Conservation (phyloP, 1,140 invertebrate genomes). For the Drosophila pectinifera region DNA sequence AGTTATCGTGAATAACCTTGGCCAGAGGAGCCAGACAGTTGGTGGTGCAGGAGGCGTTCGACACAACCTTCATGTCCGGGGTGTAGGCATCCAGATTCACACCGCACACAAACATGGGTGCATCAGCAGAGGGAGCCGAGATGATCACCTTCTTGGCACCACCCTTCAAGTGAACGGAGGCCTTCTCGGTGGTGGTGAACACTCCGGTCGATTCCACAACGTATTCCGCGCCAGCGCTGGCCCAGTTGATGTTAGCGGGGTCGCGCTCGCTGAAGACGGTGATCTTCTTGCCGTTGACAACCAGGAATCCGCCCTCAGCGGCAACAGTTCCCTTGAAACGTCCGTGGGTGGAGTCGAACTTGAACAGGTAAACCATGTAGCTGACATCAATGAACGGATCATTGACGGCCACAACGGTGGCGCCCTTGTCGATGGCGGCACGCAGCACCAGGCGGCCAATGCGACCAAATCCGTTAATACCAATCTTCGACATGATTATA, state of each 20-base stretch:
- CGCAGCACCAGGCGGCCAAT: constrained; percentile 98
- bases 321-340: constrained; percentile 93
- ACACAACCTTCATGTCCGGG: constrained; percentile 93
- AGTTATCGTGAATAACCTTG: constrained; percentile 98
- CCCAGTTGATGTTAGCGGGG: constrained; percentile 96
- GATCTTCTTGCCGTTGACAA: constrained; percentile 96
- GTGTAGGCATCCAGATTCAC: constrained; percentile 97
- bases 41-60: constrained; percentile 99
- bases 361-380: constrained; percentile 99
- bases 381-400: constrained; percentile 97
- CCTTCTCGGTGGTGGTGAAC: constrained; percentile 98
- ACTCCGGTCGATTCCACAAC: constrained; percentile 99
- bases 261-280: constrained; percentile 94
- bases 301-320: constrained; percentile 91
- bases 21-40: constrained; percentile 99
- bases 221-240: constrained; percentile 94
- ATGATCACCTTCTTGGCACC: constrained; percentile 99
- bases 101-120: constrained; percentile 98
- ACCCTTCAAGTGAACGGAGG: constrained; percentile 93
- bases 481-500: constrained; percentile 88
- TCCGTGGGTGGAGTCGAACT: constrained; percentile 99
- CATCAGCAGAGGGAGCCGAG: constrained; percentile 98
- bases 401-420: constrained; percentile 94
- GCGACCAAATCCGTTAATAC: constrained; percentile 98
- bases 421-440: constrained; percentile 93